Evolutionary conservation across 2,888 invertebrate species (phyloP).

Genomic region (Branchinecta sandiegonensis): DNA sequence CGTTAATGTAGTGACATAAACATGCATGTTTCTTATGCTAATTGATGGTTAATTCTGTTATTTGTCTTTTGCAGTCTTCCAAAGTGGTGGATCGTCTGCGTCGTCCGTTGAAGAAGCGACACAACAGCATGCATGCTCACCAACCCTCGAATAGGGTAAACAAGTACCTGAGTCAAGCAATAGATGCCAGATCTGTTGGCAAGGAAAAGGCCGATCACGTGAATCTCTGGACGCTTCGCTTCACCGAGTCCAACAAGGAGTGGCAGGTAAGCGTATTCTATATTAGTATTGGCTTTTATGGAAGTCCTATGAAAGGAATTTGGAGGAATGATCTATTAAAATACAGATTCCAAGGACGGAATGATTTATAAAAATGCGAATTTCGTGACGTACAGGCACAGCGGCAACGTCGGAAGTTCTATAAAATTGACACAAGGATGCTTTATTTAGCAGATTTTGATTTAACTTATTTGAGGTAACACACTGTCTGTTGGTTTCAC

Average conservation of each 20-base stretch:
- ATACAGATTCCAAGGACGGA: neutral
- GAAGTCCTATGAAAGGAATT: conserved; percentile 7
- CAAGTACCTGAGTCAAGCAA: conserved; percentile 78
- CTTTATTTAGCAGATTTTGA: too few species aligned
- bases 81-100: conserved; percentile 76
- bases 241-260: conserved; percentile 70
- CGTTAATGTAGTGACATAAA: conserved; percentile 75
- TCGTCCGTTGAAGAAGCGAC: conserved; percentile 71
- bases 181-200: conserved; percentile 76
- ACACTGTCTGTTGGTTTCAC: too few species aligned
- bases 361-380: neutral
- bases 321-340: neutral
- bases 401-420: too few species aligned
- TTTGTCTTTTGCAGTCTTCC: conserved; percentile 41
- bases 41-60: too few species aligned
- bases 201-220: conserved; percentile 78
- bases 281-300: neutral
- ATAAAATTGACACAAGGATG: too few species aligned
- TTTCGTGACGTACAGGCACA: too few species aligned
- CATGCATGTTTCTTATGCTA: conserved; percentile 41
- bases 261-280: conserved; percentile 45
- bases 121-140: conserved; percentile 62
- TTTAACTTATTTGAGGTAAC: too few species aligned
- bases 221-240: conserved; percentile 66
- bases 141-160: conserved; percentile 81